Evolutionary conservation across 2,888 invertebrate genomes (phyloP).

Genomic region (Drosophila buzzatii): DNA sequence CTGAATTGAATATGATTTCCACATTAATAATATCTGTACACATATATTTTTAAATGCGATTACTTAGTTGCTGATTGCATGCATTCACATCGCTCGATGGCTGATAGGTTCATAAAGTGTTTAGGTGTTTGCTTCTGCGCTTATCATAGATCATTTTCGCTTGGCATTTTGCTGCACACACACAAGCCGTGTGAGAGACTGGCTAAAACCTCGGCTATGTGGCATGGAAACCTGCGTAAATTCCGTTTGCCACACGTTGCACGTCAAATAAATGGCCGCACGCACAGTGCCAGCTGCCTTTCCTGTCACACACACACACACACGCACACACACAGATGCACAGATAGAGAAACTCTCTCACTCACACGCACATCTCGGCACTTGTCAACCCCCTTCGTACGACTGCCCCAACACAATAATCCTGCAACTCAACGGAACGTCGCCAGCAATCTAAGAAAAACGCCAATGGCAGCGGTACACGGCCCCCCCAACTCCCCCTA

Average conservation of each 20-base stretch:
- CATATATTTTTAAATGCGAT: slow-evolving; percentile 5
- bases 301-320: slow-evolving; percentile 10
- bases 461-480: slow-evolving; percentile 63
- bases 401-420: slow-evolving; percentile 72
- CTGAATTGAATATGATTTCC: not conserved
- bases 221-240: slow-evolving; percentile 63
- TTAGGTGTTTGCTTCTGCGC: slow-evolving; percentile 36
- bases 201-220: slow-evolving; percentile 46
- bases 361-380: slow-evolving; percentile 16
- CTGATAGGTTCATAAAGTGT: slow-evolving; percentile 13
- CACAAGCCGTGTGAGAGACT: not conserved
- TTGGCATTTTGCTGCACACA: slow-evolving; percentile 41
- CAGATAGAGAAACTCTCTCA: not conserved
- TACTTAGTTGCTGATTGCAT: slow-evolving; percentile 14
- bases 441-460: slow-evolving; percentile 72
- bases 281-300: slow-evolving; percentile 42
- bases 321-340: not conserved
- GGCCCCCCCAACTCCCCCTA: slow-evolving; percentile 11
- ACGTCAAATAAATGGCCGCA: slow-evolving; percentile 79
- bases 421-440: slow-evolving; percentile 77
- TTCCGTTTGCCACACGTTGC: slow-evolving; percentile 77
- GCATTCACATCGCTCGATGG: slow-evolving; percentile 24
- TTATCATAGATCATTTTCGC: slow-evolving; percentile 61
- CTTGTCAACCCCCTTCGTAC: slow-evolving; percentile 22
- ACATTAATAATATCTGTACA: not conserved